Percentiles rank a stretch among this genome's conserved stretches.
phyloP scores from a whole-genome alignment of 2,888 invertebrate genomes.

The Himalopsyche anomala region DNA sequence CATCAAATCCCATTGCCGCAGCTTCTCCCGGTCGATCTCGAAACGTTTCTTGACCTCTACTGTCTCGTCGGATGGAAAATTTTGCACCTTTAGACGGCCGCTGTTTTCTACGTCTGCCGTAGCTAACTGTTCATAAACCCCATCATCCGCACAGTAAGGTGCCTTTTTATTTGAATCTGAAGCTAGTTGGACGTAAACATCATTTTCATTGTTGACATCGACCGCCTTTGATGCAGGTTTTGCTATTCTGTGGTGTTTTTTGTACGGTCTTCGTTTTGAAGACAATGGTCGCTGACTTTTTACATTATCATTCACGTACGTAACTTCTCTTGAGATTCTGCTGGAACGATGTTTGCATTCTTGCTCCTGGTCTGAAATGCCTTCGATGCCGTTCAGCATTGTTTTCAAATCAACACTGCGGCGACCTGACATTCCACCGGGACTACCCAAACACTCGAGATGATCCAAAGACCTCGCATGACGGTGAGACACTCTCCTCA shows the following conservation, averaged over 20 bases:
- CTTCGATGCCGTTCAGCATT: slow-evolving; percentile 66
- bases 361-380: slow-evolving; percentile 65
- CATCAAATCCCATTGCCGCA: slow-evolving; percentile 92
- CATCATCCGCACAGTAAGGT: slow-evolving; percentile 72
- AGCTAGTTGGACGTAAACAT: slow-evolving; percentile 76
- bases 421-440: slow-evolving; percentile 62
- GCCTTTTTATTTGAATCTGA: slow-evolving; percentile 69
- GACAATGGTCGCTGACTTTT: slow-evolving; percentile 74
- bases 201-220: slow-evolving; percentile 72
- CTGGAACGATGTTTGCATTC: slow-evolving; percentile 66
- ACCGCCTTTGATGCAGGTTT: slow-evolving; percentile 51
- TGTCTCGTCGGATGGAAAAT: slow-evolving; percentile 9
- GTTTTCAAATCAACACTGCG: slow-evolving; percentile 70
- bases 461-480: slow-evolving; percentile 91
- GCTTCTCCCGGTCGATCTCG: slow-evolving; percentile 89
- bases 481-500: slow-evolving; percentile 86
- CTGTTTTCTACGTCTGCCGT: slow-evolving; percentile 68
- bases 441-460: slow-evolving; percentile 78
- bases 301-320: slow-evolving; percentile 86
- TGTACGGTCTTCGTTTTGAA: slow-evolving; percentile 67
- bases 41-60: slow-evolving; percentile 72
- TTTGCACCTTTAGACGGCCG: background rate
- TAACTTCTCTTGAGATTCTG: slow-evolving; percentile 83
- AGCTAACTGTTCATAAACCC: slow-evolving; percentile 78
- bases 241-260: slow-evolving; percentile 64